Conservation (phyloP, 2,797 vertebrate species). For the Podargus strigoides region DNA sequence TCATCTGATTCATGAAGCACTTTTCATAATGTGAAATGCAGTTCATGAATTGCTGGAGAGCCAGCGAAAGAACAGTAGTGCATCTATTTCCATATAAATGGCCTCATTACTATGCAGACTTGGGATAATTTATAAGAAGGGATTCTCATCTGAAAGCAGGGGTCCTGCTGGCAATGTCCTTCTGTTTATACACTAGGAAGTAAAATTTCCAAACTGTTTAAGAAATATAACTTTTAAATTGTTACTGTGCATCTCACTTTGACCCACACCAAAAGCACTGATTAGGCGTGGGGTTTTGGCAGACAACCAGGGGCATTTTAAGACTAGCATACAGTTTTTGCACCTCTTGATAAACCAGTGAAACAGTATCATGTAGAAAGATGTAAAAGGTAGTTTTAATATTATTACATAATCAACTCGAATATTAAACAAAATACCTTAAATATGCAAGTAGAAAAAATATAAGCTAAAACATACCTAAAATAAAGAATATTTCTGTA, state of each 20-base stretch:
- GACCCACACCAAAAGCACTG: neutral
- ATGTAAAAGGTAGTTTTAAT: neutral
- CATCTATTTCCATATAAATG: constrained; percentile 55
- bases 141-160: constrained; percentile 2
- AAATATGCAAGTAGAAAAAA: neutral
- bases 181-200: constrained; percentile 21
- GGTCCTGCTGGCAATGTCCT: constrained; percentile 7
- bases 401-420: too few species aligned
- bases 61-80: neutral
- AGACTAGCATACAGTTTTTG: neutral
- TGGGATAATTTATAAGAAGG: constrained; percentile 14
- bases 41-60: constrained; percentile 45
- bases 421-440: neutral
- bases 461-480: neutral
- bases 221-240: neutral
- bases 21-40: constrained; percentile 2
- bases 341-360: neutral
- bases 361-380: neutral
- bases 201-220: neutral
- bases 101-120: constrained; percentile 31
- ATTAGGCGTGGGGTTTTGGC: neutral
- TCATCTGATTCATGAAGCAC: constrained; percentile 31
- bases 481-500: neutral
- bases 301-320: neutral
- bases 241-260: neutral